A percentile compares a stretch with the other conserved stretches of the same genome.
These are phyloP conservation scores for Mesitornis unicolor DNA, from an alignment of 2,113 vertebrate genomes.

Conservation along the genomic window DNA sequence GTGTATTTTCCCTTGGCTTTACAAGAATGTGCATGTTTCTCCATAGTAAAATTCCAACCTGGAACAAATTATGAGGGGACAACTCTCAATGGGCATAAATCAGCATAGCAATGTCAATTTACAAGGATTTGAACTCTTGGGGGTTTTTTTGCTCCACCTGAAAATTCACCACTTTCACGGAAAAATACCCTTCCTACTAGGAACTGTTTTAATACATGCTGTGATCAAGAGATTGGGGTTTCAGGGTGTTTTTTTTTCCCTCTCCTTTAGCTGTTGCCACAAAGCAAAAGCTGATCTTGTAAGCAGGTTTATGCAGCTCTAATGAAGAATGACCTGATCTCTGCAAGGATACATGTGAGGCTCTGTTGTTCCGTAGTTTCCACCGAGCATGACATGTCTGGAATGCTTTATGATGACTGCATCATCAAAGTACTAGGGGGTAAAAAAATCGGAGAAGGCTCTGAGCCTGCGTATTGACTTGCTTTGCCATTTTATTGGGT, in stretches of 20 bases:
- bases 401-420: conserved; percentile 53
- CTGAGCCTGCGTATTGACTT: conserved; percentile 74
- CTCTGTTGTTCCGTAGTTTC: conserved; percentile 67
- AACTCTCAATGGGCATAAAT: conserved; percentile 46
- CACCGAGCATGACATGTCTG: conserved; percentile 56
- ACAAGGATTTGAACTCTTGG: background rate
- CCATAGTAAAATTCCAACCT: conserved; percentile 34
- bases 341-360: conserved; percentile 42
- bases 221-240: background rate
- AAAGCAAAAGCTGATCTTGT: background rate
- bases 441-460: conserved; percentile 31
- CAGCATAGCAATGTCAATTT: conserved; percentile 46
- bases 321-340: conserved; percentile 69
- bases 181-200: background rate
- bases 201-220: background rate
- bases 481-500: conserved; percentile 72
- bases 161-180: background rate
- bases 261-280: background rate
- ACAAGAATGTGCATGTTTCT: conserved; percentile 2
- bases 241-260: rapidly evolving
- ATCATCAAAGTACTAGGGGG: conserved; percentile 62
- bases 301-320: conserved; percentile 49
- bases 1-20: background rate
- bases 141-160: background rate
- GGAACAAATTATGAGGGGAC: conserved; percentile 55